Conservation (phyloP, 2,113 vertebrate genomes). For the Myocastor coypus region DNA sequence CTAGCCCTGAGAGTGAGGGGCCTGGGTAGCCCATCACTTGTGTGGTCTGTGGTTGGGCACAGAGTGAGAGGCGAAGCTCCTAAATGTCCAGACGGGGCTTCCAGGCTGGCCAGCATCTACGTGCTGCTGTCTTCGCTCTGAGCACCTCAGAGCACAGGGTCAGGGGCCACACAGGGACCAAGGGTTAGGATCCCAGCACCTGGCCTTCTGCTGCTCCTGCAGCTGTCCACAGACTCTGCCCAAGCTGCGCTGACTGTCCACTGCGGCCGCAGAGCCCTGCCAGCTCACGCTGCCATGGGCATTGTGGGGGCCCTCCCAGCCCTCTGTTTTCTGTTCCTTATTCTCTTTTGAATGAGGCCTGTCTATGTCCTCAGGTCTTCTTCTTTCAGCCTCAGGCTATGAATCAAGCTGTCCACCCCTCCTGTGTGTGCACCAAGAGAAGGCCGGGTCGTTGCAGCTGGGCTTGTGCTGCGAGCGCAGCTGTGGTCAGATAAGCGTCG, state of each 20-base stretch:
- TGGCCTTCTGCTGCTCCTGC: not conserved
- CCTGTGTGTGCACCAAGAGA: not conserved
- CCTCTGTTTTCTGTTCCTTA: not conserved
- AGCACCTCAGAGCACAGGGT: not conserved
- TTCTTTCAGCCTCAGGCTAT: too few relatives aligned
- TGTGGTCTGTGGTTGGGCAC: not conserved
- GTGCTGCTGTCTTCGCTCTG: not conserved
- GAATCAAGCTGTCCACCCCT: too few relatives aligned
- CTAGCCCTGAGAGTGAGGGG: not conserved
- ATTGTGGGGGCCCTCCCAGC: not conserved
- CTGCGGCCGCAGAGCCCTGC: not conserved
- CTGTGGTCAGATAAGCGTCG: not conserved
- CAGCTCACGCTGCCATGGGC: not conserved
- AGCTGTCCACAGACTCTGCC: not conserved
- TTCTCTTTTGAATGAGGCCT: not conserved
- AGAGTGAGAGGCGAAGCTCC: not conserved
- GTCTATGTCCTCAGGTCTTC: too few relatives aligned
- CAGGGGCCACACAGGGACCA: not conserved
- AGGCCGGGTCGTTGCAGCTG: accelerated
- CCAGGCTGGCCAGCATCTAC: not conserved
- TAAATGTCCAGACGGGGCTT: not conserved
- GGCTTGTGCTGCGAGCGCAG: accelerated
- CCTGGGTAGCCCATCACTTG: not conserved
- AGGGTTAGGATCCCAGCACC: not conserved
- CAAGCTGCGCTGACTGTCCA: not conserved